Evolutionary conservation across 2,797 vertebrate species (phyloP).

Genomic region (Salmo trutta): DNA sequence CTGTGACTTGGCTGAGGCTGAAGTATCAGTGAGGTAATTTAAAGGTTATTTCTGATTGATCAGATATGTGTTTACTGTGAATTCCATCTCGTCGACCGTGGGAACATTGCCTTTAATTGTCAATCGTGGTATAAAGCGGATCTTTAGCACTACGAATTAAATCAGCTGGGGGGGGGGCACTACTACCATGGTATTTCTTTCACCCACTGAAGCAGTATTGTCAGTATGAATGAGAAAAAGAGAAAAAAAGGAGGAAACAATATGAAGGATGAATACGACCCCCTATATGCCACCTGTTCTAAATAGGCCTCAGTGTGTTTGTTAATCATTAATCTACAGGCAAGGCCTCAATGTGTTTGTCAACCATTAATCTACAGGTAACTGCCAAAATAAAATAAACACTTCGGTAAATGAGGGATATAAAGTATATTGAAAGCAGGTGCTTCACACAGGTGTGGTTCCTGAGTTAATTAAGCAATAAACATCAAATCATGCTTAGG

Average conservation of each 20-base stretch:
- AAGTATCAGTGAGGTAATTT: slow-evolving; percentile 26
- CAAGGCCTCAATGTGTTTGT: background rate
- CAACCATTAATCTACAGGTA: background rate
- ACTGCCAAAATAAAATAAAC: too few relatives aligned
- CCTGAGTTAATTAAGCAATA: too few relatives aligned
- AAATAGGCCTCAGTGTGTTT: background rate
- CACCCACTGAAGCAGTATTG: background rate
- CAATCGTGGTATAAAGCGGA: too few relatives aligned
- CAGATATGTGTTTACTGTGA: too few relatives aligned
- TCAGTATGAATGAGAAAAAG: background rate
- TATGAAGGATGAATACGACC: background rate
- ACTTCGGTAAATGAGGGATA: too few relatives aligned
- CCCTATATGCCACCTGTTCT: background rate
- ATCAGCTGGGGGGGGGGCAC: too few relatives aligned
- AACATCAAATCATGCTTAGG: too few relatives aligned
- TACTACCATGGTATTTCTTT: background rate
- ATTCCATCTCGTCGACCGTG: too few relatives aligned
- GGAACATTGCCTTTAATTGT: too few relatives aligned
- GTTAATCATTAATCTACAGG: background rate
- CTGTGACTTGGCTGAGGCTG: slow-evolving; percentile 44
- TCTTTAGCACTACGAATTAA: too few relatives aligned
- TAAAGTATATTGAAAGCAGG: too few relatives aligned
- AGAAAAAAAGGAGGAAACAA: background rate
- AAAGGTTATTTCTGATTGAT: background rate
- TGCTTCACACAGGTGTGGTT: too few relatives aligned